Percentiles rank a stretch among this genome's conserved stretches.
Evolutionary conservation across 2,113 vertebrate species (phyloP).

Genomic region (Candoia aspera): DNA sequence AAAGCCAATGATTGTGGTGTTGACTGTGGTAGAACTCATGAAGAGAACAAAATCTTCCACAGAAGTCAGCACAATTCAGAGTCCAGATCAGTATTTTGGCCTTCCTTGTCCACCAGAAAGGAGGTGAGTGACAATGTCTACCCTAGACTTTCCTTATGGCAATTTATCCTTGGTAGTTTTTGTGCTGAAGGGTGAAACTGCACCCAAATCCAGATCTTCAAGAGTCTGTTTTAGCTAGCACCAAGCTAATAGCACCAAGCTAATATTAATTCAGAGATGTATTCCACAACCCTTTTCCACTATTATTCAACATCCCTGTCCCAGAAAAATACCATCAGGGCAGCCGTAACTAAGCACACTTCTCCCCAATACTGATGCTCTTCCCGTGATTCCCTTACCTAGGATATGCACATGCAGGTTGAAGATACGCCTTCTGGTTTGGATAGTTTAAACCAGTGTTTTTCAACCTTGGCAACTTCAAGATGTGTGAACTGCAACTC

Average conservation of each 20-base stretch:
- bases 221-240: background rate
- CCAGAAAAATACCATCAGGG: background rate
- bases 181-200: background rate
- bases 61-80: background rate
- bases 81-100: background rate
- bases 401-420: background rate
- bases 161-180: background rate
- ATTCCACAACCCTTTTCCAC: background rate
- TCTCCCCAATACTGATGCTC: background rate
- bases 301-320: background rate
- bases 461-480: too few species aligned
- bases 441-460: too few species aligned
- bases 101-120: background rate
- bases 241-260: background rate
- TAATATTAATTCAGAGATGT: background rate
- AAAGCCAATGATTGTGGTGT: accelerated
- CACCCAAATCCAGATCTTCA: background rate
- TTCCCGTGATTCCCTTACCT: background rate
- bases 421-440: background rate
- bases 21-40: background rate
- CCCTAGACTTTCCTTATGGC: background rate
- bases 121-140: background rate
- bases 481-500: too few species aligned
- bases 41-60: background rate
- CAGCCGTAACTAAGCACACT: background rate